Base-by-base conservation (phyloP, 2,888 invertebrate genomes). In the Magallana nippona region DNA sequence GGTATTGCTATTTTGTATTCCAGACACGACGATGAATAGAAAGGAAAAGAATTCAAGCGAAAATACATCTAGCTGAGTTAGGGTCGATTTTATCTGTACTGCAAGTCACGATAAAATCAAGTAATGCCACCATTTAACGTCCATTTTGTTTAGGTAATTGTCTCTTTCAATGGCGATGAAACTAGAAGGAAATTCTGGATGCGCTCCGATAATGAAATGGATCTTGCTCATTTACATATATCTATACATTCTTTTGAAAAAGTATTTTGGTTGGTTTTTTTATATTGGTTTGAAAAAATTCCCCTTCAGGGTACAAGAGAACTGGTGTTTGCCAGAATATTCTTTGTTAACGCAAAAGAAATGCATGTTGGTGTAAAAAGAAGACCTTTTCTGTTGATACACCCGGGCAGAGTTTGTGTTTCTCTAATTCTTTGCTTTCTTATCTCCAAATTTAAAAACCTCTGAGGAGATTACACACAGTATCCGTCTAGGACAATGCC, bases 151-250 rank as follows among this genome's bases (percentile, higher is more conserved):
- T 22, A 71, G 71, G 71, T 71, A 71, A 71, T 71, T 71, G 71
- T 71, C 71, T 27, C 71, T 71, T 71, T 71, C 32, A 71, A 71
- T 71, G 71, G 71, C 71, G 71, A 71, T 71, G 71, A 71, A 71
- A 71, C 71, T 71, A 71, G 71, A 71, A 22, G 71, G 71, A 71
- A 71, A 71, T 71, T 71, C 32, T 10, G 44, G 71, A 71, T 27
- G 71, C 19, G 71, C 27, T 71, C 32, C 71, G 71, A 71, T 32
- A 22, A 22, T 71, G 71, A 71, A 71, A 71, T 71, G 27, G 22
- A 71, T 71, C 22, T 27, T 71, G 27, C 32, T 71, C 71, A 71
- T 71, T 13, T 71, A 27, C 71, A 71, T 71, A 32, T 71, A 13
- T 32, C 22, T 71, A 71, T 32, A 71, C 32, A 71, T 71, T 71